phyloP scores from a whole-genome alignment of 2,797 vertebrate genomes.

The Sebastes goodei region DNA sequence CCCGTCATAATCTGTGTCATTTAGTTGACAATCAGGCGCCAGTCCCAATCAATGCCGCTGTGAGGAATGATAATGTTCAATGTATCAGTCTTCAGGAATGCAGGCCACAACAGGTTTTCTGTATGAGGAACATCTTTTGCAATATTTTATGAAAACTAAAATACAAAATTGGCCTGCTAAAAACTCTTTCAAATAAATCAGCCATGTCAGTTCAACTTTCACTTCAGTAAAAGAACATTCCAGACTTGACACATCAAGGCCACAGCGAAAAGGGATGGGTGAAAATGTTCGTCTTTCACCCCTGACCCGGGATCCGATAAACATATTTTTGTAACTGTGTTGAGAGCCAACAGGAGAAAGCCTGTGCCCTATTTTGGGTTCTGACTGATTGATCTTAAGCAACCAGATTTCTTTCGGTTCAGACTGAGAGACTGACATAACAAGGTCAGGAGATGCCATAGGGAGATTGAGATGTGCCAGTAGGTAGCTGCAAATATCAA shows the following conservation, averaged over 20 bases:
- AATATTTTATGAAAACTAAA: background rate
- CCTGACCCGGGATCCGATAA: conserved; percentile 22
- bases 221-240: background rate
- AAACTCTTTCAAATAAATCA: background rate
- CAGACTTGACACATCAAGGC: conserved; percentile 18
- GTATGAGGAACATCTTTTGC: background rate
- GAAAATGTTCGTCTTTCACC: conserved; percentile 3
- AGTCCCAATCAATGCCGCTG: conserved; percentile 22
- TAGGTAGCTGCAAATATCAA: conserved; percentile 43
- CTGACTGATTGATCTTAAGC: conserved; percentile 62
- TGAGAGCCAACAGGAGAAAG: conserved; percentile 27
- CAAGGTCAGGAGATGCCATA: conserved; percentile 67
- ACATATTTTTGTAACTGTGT: conserved; percentile 2
- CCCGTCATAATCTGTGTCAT: conserved; percentile 41
- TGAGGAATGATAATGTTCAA: conserved; percentile 23
- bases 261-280: background rate
- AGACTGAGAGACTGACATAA: conserved; percentile 67
- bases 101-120: background rate
- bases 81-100: background rate
- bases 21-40: conserved; percentile 57
- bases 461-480: conserved; percentile 59
- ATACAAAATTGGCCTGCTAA: background rate
- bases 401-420: conserved; percentile 47
- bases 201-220: background rate
- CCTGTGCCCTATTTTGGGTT: conserved; percentile 52